Evolutionary conservation across 2,888 invertebrate species (phyloP), one percentile per base, ranked within the genome.

Genomic region (Tyria jacobaeae): DNA sequence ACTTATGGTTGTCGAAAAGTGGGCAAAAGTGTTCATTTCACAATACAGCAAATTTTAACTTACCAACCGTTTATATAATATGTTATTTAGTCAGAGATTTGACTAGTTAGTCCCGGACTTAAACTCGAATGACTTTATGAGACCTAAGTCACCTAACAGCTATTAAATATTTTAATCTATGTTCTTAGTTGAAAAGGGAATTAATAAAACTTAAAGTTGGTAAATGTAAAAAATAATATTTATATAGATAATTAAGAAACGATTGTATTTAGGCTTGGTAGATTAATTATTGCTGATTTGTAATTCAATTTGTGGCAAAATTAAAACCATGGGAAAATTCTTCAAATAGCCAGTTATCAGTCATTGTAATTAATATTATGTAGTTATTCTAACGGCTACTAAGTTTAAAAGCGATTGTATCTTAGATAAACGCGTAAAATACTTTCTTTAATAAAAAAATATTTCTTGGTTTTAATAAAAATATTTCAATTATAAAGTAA

Each of bases 221-320:
- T n/a, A n/a, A n/a, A n/a, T n/a, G n/a, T n/a, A n/a, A n/a, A n/a
- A n/a, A n/a, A n/a, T n/a, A n/a, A n/a, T n/a, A n/a, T n/a, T n/a
- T n/a, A n/a, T n/a, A n/a, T n/a, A 65, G n/a, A 31, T 51, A 12
- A 44, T 27, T 54, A 35, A 24, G 41, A 31, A 62, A 41, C 62
- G 35, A 68, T 68, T 68, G 65, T 68, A n/a, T 56, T 37, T 55
- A 15, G 47, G 31, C 47, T 50, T 12, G 25, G 21, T 48, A 63
- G 15, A 55, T 61, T 65, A 58, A 5, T 39, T 37, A 59, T 44
- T 21, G 37, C 44, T 55, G 35, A 68, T 76, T 73, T 57, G 57
- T 59, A 66, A 66, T 68, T 73, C n/a, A 66, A 57, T 60, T 51
- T 62, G 27, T 49, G 58, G 31, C 61, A 51, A 56, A 65, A 60